Evolutionary conservation across 2,797 vertebrate species (phyloP).

Genomic region (Eurystomus glaucurus): DNA sequence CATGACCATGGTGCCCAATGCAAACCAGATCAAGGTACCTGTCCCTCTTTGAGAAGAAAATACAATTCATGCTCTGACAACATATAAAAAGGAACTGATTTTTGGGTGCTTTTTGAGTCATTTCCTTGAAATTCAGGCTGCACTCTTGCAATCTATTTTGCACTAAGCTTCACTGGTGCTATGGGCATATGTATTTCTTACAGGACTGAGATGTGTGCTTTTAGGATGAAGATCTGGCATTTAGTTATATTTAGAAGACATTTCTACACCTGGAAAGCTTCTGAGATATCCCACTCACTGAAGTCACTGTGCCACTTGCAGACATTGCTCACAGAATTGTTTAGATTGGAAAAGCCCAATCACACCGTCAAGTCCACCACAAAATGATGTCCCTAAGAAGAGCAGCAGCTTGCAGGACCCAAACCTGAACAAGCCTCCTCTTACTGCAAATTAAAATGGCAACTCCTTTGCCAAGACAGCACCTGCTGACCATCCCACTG

Average conservation of each 20-base stretch:
- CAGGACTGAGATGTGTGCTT: background rate
- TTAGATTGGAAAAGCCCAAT: background rate
- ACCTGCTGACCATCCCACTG: conserved; percentile 62
- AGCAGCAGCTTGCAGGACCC: background rate
- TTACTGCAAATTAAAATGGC: background rate
- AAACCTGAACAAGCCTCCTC: background rate
- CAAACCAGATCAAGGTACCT: background rate
- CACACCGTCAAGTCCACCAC: background rate
- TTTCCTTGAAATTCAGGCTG: background rate
- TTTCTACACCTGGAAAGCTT: conserved; percentile 4
- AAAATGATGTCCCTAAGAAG: background rate
- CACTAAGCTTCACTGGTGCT: background rate
- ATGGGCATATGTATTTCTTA: fast-evolving
- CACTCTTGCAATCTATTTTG: background rate
- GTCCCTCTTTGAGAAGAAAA: background rate
- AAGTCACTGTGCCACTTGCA: background rate
- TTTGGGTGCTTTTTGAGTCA: background rate
- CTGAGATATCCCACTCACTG: background rate
- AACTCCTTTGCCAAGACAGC: conserved; percentile 20
- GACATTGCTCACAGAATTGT: background rate
- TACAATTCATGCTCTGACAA: background rate
- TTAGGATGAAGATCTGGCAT: background rate
- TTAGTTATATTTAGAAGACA: background rate
- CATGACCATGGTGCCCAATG: background rate
- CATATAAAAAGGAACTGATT: background rate